These are phyloP conservation scores for Erpornis zantholeuca DNA, from an alignment of 2,113 vertebrate genomes.

Conservation along the genomic window DNA sequence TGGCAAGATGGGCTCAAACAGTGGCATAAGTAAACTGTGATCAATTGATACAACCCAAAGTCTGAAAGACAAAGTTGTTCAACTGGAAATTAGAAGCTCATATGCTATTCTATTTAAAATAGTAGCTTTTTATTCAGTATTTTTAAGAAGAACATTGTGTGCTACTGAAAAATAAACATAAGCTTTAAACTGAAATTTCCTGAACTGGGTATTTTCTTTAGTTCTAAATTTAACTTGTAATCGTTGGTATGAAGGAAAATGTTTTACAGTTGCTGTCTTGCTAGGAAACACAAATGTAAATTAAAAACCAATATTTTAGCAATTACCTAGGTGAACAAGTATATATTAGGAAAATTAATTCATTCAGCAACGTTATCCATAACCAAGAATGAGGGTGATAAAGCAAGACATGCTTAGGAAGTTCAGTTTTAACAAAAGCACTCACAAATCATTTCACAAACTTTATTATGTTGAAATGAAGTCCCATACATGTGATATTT, in stretches of 20 bases:
- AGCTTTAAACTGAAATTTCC: neutral
- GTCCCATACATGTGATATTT: neutral
- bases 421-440: neutral
- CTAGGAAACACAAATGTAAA: slow-evolving; percentile 32
- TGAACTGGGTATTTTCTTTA: neutral
- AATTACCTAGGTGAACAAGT: neutral
- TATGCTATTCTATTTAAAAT: neutral
- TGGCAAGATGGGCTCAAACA: neutral
- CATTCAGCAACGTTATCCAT: slow-evolving; percentile 29
- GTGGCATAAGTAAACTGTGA: neutral
- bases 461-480: neutral
- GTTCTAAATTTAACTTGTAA: slow-evolving; percentile 10
- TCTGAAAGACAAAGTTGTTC: neutral
- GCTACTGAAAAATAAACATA: neutral
- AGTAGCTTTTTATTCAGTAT: neutral
- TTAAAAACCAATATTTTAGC: neutral
- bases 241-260: neutral
- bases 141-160: neutral
- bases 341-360: slow-evolving; percentile 42
- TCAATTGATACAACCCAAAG: neutral
- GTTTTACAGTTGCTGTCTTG: neutral
- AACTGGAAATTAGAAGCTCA: neutral
- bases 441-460: neutral
- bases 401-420: slow-evolving; percentile 44
- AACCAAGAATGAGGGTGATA: slow-evolving; percentile 17